Evolutionary conservation across 2,888 invertebrate species (phyloP).

Genomic region (Pandemis heparana): DNA sequence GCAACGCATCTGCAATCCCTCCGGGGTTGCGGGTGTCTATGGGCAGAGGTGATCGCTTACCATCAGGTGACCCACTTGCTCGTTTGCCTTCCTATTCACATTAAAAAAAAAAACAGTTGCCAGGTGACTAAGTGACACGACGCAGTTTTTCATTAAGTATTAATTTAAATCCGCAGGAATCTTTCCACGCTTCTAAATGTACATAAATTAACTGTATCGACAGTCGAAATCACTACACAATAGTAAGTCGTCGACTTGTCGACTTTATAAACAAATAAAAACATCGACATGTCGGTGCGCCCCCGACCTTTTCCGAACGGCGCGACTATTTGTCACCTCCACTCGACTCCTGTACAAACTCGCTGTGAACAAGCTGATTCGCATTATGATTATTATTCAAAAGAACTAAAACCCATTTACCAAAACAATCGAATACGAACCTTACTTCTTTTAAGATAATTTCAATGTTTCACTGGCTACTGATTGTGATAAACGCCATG

Average conservation of each 20-base stretch:
- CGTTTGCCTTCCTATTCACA: too few species aligned
- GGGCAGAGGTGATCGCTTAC: too few species aligned
- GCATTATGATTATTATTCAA: conserved; percentile 63
- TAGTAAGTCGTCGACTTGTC: conserved; percentile 78
- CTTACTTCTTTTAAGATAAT: conserved; percentile 44
- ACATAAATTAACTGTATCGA: neutral
- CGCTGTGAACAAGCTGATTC: conserved; percentile 79
- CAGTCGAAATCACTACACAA: neutral
- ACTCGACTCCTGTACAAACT: conserved; percentile 82
- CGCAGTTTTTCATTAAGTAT: too few species aligned
- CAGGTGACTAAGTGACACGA: too few species aligned
- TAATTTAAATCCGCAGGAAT: neutral
- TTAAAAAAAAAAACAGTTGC: too few species aligned
- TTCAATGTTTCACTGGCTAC: conserved; percentile 45
- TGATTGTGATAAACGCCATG: conserved; percentile 45
- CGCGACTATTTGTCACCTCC: conserved; percentile 85
- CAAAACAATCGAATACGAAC: conserved; percentile 45
- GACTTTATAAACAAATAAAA: conserved; percentile 67
- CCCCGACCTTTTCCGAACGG: conserved; percentile 77
- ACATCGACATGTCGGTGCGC: conserved; percentile 77
- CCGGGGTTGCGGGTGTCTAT: too few species aligned
- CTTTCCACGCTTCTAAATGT: neutral
- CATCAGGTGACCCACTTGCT: too few species aligned
- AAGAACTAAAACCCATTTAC: conserved; percentile 52
- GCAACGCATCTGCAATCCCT: too few species aligned